These are phyloP conservation scores for Mus caroli DNA, from an alignment of 2,797 vertebrate species.

Conservation along the genomic window DNA sequence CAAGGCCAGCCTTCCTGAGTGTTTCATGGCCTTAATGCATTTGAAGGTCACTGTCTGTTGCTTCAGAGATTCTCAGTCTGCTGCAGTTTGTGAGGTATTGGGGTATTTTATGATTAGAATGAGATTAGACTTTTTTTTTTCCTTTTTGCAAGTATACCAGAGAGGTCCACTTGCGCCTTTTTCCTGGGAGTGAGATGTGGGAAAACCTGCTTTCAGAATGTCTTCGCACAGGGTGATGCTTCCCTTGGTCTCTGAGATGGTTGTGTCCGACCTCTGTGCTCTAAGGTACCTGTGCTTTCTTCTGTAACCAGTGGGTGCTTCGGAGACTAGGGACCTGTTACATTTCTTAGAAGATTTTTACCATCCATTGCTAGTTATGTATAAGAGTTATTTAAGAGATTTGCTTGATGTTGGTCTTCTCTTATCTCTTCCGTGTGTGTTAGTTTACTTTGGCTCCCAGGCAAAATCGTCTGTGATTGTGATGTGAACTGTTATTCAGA, in stretches of 20 bases:
- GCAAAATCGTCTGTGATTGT: background rate
- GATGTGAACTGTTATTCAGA: background rate
- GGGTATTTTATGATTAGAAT: background rate
- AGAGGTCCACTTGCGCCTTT: background rate
- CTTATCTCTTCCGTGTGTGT: background rate
- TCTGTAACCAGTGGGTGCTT: constrained; percentile 17
- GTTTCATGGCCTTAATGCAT: background rate
- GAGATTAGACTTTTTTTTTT: background rate
- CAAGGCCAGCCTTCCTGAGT: background rate
- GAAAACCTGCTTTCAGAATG: background rate
- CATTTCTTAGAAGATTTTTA: background rate
- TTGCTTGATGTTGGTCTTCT: background rate
- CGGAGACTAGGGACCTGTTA: background rate
- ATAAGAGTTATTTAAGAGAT: background rate
- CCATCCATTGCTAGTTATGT: background rate
- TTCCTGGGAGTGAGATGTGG: background rate
- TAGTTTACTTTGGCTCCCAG: background rate
- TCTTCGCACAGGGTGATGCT: background rate
- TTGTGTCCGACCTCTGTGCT: background rate
- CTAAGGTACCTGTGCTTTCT: background rate
- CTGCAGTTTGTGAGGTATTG: background rate
- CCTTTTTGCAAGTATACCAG: background rate
- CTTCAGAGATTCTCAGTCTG: background rate
- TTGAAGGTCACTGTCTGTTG: background rate
- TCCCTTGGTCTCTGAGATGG: background rate